These are phyloP conservation scores for Linepithema humile DNA, from an alignment of 1,140 invertebrate genomes.

Conservation along the genomic window DNA sequence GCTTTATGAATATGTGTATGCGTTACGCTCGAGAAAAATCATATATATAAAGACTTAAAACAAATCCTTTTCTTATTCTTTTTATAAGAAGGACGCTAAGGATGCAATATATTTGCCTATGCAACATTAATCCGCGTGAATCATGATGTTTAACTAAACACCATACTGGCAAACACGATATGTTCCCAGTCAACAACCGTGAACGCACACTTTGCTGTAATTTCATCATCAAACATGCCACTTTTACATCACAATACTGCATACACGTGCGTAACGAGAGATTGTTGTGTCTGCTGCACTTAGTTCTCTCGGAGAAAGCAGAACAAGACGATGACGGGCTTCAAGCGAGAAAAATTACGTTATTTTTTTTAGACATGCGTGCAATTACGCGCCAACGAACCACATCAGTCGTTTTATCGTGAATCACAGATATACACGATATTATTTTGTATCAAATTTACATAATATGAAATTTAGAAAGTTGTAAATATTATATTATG, in stretches of 20 bases:
- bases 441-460: not conserved
- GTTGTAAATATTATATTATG: not conserved
- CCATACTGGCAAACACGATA: not conserved
- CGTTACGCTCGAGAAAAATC: conserved; percentile 18
- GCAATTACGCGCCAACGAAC: not conserved
- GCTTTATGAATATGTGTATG: conserved; percentile 15
- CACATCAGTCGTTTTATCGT: not conserved
- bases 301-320: conserved; percentile 47
- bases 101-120: not conserved
- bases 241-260: conserved; percentile 55
- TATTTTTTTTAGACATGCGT: not conserved
- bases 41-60: not conserved
- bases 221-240: conserved; percentile 54
- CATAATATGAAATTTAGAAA: not conserved
- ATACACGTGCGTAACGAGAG: conserved; percentile 39
- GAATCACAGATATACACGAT: not conserved
- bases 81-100: not conserved
- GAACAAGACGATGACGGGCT: conserved; percentile 25
- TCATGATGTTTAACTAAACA: not conserved
- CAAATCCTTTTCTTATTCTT: not conserved
- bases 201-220: conserved; percentile 51
- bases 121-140: conserved; percentile 17
- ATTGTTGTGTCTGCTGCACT: conserved; percentile 14
- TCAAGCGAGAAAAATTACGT: conserved; percentile 25
- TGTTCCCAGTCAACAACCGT: conserved; percentile 36